Percentiles rank a stretch among this genome's conserved stretches.
Conservation (phyloP, 1,140 invertebrate species). For the Heliconius nattereri region DNA sequence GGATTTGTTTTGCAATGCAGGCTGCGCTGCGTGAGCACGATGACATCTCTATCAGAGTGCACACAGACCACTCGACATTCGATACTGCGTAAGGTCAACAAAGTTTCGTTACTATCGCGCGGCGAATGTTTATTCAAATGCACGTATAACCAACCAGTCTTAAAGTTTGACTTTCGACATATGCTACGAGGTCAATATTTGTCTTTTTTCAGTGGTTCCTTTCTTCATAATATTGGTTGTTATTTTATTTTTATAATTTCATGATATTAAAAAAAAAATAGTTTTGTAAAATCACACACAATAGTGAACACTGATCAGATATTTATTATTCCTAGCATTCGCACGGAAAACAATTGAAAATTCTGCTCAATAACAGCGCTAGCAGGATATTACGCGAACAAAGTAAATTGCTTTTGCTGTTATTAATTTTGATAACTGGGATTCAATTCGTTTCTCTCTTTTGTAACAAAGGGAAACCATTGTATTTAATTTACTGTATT, state of each 20-base stretch:
- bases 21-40: conserved; percentile 35
- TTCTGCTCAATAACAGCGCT: conserved; percentile 69
- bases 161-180: conserved; percentile 76
- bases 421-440: conserved; percentile 81
- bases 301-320: conserved; percentile 37
- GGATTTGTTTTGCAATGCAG: neutral
- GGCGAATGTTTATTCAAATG: conserved; percentile 79
- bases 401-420: conserved; percentile 78
- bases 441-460: conserved; percentile 80
- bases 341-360: conserved; percentile 68
- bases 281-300: conserved; percentile 17
- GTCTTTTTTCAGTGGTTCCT: conserved; percentile 52
- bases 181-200: conserved; percentile 79
- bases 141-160: conserved; percentile 70
- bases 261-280: neutral
- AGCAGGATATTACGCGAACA: conserved; percentile 77
- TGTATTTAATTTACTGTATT: conserved; percentile 75
- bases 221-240: conserved; percentile 17
- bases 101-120: conserved; percentile 70
- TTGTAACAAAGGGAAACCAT: conserved; percentile 80
- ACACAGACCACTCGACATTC: conserved; percentile 59
- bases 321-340: conserved; percentile 53
- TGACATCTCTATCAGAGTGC: conserved; percentile 65
- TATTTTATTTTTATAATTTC: conserved; percentile 21
- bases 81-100: conserved; percentile 73